Percentiles rank a stretch among this genome's conserved stretches.
Conservation (phyloP, 2,797 vertebrate species). For the Allobates femoralis region DNA sequence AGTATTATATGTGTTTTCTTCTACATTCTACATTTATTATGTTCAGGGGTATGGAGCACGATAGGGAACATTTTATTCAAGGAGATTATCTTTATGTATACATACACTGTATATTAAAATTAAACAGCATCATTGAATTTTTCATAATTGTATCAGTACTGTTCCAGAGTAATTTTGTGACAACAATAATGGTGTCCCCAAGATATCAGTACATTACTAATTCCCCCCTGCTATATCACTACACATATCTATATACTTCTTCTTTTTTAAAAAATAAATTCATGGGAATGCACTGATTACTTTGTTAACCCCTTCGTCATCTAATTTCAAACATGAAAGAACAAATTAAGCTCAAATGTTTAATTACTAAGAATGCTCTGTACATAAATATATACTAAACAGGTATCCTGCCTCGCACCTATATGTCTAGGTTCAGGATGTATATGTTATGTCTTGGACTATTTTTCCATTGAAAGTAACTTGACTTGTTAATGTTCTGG, state of each 20-base stretch:
- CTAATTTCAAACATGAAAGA: constrained; percentile 69
- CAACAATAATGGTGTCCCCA: neutral
- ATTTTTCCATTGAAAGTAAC: constrained; percentile 76
- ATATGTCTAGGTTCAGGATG: constrained; percentile 73
- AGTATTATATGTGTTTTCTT: no score
- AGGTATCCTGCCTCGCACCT: constrained; percentile 82
- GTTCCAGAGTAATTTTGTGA: neutral
- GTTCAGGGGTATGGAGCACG: no score
- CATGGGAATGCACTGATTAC: neutral
- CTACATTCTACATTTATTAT: no score
- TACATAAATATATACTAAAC: constrained; percentile 83
- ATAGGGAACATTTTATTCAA: no score
- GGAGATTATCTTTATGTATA: no score
- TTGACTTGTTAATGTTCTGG: constrained; percentile 86
- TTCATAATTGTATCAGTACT: neutral
- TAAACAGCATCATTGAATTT: neutral
- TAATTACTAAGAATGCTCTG: constrained; percentile 80
- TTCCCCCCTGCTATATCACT: neutral
- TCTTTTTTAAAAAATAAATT: neutral
- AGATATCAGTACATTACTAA: neutral
- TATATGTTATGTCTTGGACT: constrained; percentile 89
- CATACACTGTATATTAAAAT: no score
- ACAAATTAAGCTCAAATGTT: constrained; percentile 81
- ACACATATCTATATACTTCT: neutral
- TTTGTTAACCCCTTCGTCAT: neutral